Conservation (phyloP, 2,888 invertebrate species). For the Melitaea athalia region DNA sequence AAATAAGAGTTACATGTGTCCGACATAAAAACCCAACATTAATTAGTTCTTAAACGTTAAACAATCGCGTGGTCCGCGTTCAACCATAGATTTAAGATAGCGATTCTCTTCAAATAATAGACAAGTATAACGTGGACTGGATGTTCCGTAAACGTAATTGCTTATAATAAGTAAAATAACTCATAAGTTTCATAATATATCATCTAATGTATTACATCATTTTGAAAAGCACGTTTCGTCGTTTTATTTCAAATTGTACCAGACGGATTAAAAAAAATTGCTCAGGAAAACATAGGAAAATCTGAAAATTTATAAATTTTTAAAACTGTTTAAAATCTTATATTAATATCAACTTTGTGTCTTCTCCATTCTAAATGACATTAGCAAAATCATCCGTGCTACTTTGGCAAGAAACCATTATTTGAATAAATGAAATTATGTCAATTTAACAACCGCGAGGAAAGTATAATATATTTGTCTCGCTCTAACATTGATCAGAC, state of each 20-base stretch:
- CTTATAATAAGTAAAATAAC: neutral
- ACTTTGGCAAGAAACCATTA: too few relatives aligned
- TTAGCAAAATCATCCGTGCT: too few relatives aligned
- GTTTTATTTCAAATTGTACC: too few relatives aligned
- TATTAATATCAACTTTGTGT: too few relatives aligned
- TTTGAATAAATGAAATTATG: too few relatives aligned
- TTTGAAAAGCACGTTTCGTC: too few relatives aligned
- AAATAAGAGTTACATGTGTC: conserved; percentile 11
- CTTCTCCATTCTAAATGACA: too few relatives aligned
- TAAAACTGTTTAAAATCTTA: too few relatives aligned
- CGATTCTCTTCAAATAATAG: conserved; percentile 51
- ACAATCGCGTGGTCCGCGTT: conserved; percentile 67
- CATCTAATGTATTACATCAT: neutral
- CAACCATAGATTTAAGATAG: conserved; percentile 68
- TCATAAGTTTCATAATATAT: neutral
- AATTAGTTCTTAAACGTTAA: conserved; percentile 61
- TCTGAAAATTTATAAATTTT: too few relatives aligned
- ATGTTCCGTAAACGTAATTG: neutral
- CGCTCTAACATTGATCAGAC: conserved; percentile 9
- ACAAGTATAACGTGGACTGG: conserved; percentile 11
- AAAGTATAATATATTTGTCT: conserved; percentile 7
- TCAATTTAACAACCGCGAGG: too few relatives aligned
- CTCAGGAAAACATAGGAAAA: too few relatives aligned
- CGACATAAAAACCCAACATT: conserved; percentile 36
- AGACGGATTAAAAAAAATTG: too few relatives aligned